Evolutionary conservation across 1,140 invertebrate genomes (phyloP).

Genomic region (Ceratina calcarata): DNA sequence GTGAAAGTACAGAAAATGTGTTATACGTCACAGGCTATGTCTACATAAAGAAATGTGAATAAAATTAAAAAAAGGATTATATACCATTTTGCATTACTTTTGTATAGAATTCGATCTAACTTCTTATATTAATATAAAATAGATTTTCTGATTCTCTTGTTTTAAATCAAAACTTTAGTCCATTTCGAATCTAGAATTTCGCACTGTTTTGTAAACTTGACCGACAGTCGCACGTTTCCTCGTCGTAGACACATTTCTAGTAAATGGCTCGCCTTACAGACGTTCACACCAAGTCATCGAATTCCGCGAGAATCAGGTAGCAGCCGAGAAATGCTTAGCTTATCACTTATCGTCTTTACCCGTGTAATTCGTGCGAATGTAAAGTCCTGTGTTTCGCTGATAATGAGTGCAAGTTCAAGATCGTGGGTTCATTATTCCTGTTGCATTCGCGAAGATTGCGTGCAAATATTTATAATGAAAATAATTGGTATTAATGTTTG

Average conservation of each 20-base stretch:
- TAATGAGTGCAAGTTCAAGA: neutral
- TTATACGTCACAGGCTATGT: neutral
- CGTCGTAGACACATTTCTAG: neutral
- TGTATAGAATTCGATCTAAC: too few species aligned
- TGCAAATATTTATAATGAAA: too few species aligned
- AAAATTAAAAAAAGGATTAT: too few species aligned
- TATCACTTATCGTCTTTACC: conserved; percentile 46
- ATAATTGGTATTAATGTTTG: too few species aligned
- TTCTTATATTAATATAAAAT: too few species aligned
- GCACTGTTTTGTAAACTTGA: conserved; percentile 23
- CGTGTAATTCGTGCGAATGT: neutral
- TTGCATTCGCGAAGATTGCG: neutral
- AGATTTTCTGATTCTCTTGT: neutral
- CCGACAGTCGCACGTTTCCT: neutral
- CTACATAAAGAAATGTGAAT: neutral
- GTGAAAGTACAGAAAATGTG: neutral
- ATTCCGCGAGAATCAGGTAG: conserved; percentile 65
- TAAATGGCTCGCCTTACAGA: conserved; percentile 10
- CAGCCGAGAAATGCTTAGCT: conserved; percentile 12
- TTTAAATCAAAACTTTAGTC: neutral
- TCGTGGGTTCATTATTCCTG: neutral
- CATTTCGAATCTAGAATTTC: neutral
- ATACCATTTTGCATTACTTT: too few species aligned
- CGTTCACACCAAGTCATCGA: conserved; percentile 64
- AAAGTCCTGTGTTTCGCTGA: neutral